Base-by-base conservation (phyloP, 2,888 invertebrate genomes). In the Andrena marginata region DNA sequence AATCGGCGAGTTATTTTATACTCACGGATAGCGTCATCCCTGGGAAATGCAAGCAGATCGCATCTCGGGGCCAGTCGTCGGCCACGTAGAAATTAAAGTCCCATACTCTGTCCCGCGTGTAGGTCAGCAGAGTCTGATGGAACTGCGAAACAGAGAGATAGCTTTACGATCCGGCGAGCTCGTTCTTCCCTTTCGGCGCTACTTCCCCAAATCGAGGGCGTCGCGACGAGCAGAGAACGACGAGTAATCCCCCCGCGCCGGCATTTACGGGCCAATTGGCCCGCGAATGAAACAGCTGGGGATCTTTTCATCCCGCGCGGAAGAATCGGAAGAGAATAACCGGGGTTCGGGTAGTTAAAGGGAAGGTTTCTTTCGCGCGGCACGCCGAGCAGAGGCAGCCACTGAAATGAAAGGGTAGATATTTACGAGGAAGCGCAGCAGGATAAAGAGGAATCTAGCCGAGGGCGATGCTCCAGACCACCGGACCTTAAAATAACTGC, bases 21-120 rank as follows among this genome's bases (percentile, higher is more conserved):
- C 96, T 96, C 95, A 98, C 98, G 95, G 97, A 97, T 94, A 96
- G 96, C 86, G 98, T 98, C 96, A 97, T 97, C 93, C 98, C 98
- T 86, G 98, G 98, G 94, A 98, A 98, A 94, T 98, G 98, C 91
- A 97, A 95, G 93, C 97, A 97, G 93, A 98, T 97, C 90, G 97
- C 97, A 71, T 92, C 90, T 90, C 97, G 97, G 76, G 98, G 98
- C 98, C 98, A 98, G 94, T 96, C 96, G 95, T 97, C 97, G 92
- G 97, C 96, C 94, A 98, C 97, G 96, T 98, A 98, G 96, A 98
- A 98, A 95, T 97, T 96, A 95, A 98, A 98, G 94, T 98, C 96
- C 98, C 98, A 98, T 94, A 98, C 97, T 93, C 96, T 96, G 95
- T 98, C 97, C 95, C 96, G 97, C 94, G 97, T 96, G 96, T 97